Evolutionary conservation across 2,888 invertebrate species (phyloP).

Genomic region (Orchesella flavescens): DNA sequence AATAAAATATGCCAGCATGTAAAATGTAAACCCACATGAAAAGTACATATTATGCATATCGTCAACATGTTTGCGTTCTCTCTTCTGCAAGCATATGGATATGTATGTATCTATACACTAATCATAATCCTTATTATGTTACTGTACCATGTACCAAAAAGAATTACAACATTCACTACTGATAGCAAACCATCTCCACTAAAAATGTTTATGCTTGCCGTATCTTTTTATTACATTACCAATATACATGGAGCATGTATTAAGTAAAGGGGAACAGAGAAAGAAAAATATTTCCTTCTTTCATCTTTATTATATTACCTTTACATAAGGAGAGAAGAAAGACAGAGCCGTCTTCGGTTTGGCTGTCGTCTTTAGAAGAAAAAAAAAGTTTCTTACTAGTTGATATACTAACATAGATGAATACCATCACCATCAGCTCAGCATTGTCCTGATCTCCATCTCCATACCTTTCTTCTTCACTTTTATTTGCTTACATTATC

Average conservation of each 20-base stretch:
- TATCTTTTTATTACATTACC: conserved; percentile 9
- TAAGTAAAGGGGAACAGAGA: conserved; percentile 2
- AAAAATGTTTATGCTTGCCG: not conserved
- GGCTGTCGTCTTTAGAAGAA: not conserved
- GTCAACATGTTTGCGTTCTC: not conserved
- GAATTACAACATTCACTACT: not conserved
- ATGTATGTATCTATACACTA: not conserved
- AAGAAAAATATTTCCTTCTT: conserved; percentile 45
- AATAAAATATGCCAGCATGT: conserved; percentile 16
- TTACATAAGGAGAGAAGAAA: conserved; percentile 42
- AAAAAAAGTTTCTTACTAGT: too few relatives aligned
- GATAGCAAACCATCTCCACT: not conserved
- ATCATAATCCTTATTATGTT: conserved; percentile 8
- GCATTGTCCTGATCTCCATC: not conserved
- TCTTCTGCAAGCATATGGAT: not conserved
- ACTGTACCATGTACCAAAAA: not conserved
- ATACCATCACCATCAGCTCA: not conserved
- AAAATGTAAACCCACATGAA: not conserved
- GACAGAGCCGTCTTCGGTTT: conserved; percentile 29
- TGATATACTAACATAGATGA: too few relatives aligned
- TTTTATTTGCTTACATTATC: conserved; percentile 45
- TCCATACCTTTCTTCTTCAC: not conserved
- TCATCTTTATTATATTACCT: conserved; percentile 33
- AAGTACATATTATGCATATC: not conserved
- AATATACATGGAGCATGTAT: not conserved